These are phyloP conservation scores for Pseudorasbora parva DNA, from an alignment of 2,113 vertebrate genomes.

Conservation along the genomic window DNA sequence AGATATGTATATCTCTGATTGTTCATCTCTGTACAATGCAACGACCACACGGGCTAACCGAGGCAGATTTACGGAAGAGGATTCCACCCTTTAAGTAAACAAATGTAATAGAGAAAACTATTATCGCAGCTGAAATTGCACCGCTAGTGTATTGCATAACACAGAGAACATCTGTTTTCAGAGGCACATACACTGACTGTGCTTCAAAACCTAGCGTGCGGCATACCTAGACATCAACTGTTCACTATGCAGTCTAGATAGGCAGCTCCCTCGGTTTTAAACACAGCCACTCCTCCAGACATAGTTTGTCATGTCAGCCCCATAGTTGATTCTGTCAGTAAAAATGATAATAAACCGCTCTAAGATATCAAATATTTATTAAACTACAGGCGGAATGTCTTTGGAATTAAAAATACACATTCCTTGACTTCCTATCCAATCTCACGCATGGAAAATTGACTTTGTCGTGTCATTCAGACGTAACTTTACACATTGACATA, in stretches of 20 bases:
- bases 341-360: not conserved
- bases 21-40: slow-evolving; percentile 26
- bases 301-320: not conserved
- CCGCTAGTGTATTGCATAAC: slow-evolving; percentile 4
- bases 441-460: not conserved
- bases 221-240: not conserved
- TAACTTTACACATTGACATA: slow-evolving; percentile 4
- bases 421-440: not conserved
- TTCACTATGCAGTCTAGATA: not conserved
- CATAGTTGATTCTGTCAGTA: not conserved
- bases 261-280: not conserved
- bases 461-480: slow-evolving; percentile 19
- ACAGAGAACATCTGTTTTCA: not conserved
- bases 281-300: not conserved
- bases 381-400: not conserved
- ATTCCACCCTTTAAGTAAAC: slow-evolving; percentile 49
- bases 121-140: slow-evolving; percentile 25
- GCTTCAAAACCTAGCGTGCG: not conserved
- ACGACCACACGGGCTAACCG: not conserved
- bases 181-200: not conserved
- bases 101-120: slow-evolving; percentile 33
- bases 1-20: slow-evolving; percentile 30
- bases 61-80: not conserved
- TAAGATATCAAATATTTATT: not conserved
- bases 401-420: not conserved